Evolutionary conservation across 2,888 invertebrate species (phyloP), one percentile per base, ranked within the genome.

Genomic region (Lithophane ornitopus): DNA sequence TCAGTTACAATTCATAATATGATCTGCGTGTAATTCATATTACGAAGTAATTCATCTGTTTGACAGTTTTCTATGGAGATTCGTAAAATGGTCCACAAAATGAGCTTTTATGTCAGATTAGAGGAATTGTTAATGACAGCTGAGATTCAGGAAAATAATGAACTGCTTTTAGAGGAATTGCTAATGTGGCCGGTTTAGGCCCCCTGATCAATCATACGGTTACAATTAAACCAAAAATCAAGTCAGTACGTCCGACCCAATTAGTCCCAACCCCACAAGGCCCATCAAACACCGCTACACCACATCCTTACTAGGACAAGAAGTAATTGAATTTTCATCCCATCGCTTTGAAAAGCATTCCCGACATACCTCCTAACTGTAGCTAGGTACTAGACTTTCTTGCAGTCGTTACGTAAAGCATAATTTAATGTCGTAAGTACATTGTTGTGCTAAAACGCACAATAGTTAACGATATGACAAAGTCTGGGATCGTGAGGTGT

Each of bases 301-400:
- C 59, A 69, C 58, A 70, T 56, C 81, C 84, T 44, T 81, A 74
- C 65, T 63, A 46, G 76, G 76, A 11, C 28, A 72, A 63, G 52
- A 77, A 56, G 63, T 76, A 76, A 81, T 81, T 79, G 67, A 85
- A 85, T 85, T 85, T 77, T 84, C 79, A 77, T 77, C 71, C 54
- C 76, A 61, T 65, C 67, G 63, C 71, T 58, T 83, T 80, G 69
- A 82, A 85, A 85, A 78, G 85, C 79, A 85, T 85, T 85, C 82
- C 14, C 6, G 1, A 41, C 77, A 79, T 84, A 65, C 75, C 63
- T 69, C 14, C 63, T 84, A 84, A 85, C 81, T 66, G 81, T 83
- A 84, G 34, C 26, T 22, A 68, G 44, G 19, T 1, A 44, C 22
- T 6, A 66, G 19, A 85, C 75, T 81, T 79, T 76, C 85, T 85